These are phyloP conservation scores for Drosophila austrosaltans DNA, from an alignment of 2,888 invertebrate species.

Conservation along the genomic window DNA sequence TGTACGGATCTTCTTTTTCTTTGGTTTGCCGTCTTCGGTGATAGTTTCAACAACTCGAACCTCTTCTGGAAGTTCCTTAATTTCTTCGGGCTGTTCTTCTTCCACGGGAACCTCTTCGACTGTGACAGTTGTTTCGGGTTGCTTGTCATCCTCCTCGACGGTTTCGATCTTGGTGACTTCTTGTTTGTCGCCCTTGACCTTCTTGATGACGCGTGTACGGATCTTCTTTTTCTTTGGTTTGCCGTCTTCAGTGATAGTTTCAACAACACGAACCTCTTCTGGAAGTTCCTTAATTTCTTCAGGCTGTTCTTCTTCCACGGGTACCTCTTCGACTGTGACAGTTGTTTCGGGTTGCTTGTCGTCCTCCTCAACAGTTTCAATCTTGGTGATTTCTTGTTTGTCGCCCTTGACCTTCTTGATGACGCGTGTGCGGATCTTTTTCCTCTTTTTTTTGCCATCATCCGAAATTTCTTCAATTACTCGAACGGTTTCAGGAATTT, in stretches of 20 bases:
- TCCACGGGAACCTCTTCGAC: slow-evolving; percentile 29
- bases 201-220: slow-evolving; percentile 40
- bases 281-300: slow-evolving; percentile 32
- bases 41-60: slow-evolving; percentile 34
- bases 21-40: slow-evolving; percentile 27
- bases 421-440: slow-evolving; percentile 51
- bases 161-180: slow-evolving; percentile 43
- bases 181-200: slow-evolving; percentile 42
- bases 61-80: slow-evolving; percentile 32
- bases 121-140: slow-evolving; percentile 35
- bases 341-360: slow-evolving; percentile 33
- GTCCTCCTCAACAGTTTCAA: slow-evolving; percentile 40
- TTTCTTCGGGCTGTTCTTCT: slow-evolving; percentile 23
- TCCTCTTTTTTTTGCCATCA: slow-evolving; percentile 49
- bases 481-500: slow-evolving; percentile 55
- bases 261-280: slow-evolving; percentile 34
- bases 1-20: slow-evolving; percentile 39
- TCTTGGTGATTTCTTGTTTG: slow-evolving; percentile 41
- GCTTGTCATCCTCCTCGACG: slow-evolving; percentile 36
- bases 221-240: slow-evolving; percentile 41
- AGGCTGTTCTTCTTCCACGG: slow-evolving; percentile 15
- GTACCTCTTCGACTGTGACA: slow-evolving; percentile 34
- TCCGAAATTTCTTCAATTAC: slow-evolving; percentile 45
- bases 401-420: slow-evolving; percentile 48
- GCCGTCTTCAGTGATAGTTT: slow-evolving; percentile 33